These are phyloP conservation scores for Holotrichia oblita DNA, from an alignment of 1,140 invertebrate genomes.

Conservation along the genomic window DNA sequence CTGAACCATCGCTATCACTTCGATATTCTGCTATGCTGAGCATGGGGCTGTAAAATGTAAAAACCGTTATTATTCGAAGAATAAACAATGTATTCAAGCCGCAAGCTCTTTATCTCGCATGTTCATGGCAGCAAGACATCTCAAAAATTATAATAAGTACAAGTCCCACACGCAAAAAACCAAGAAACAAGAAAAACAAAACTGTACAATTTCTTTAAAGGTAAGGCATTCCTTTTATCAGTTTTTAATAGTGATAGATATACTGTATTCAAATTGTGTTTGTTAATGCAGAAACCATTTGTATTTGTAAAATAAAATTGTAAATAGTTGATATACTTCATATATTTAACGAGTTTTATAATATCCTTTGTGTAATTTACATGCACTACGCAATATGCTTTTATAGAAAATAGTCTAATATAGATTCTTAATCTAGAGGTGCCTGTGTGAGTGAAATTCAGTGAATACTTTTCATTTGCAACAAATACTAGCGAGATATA, in stretches of 20 bases:
- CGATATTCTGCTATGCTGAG: conserved; percentile 71
- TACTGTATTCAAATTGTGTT: not conserved
- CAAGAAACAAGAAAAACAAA: not conserved
- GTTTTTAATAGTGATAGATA: not conserved
- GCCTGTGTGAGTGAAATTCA: too few relatives aligned
- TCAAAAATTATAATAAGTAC: not conserved
- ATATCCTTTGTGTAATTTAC: not conserved
- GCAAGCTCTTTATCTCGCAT: conserved; percentile 6
- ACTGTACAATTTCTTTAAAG: not conserved
- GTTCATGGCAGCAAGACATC: not conserved
- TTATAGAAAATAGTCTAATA: not conserved
- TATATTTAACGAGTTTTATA: not conserved
- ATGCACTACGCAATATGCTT: not conserved
- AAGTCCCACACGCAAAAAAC: conserved; percentile 6
- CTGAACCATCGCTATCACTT: conserved; percentile 64
- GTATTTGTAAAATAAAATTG: not conserved
- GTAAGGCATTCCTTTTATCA: not conserved
- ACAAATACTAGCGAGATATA: too few relatives aligned
- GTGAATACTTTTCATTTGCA: too few relatives aligned
- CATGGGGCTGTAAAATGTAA: conserved; percentile 68
- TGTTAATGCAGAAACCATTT: not conserved
- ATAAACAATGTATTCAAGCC: not conserved
- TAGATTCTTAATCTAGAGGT: too few relatives aligned
- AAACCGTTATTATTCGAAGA: conserved; percentile 15
- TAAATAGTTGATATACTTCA: not conserved